Conservation (phyloP, 2,113 vertebrate species). For the Pterocles burchelli region DNA sequence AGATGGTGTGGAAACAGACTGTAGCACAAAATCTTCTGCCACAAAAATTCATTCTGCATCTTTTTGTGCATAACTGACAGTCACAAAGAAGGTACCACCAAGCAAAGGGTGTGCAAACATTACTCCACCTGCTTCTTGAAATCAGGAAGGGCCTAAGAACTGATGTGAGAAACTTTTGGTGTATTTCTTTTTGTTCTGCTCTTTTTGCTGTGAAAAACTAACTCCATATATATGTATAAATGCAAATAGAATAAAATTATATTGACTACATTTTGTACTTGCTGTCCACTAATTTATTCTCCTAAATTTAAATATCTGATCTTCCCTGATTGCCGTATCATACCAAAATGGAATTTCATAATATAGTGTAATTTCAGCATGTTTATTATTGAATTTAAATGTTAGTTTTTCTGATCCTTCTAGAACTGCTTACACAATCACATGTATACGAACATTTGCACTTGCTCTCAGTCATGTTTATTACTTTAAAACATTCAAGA, state of each 20-base stretch:
- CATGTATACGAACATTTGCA: not conserved
- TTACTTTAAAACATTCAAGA: not conserved
- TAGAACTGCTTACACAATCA: not conserved
- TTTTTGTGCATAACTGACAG: not conserved
- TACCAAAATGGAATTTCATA: not conserved
- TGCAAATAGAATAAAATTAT: not conserved
- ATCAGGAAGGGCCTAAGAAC: not conserved
- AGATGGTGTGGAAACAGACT: not conserved
- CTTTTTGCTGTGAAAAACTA: not conserved
- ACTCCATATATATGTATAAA: not conserved
- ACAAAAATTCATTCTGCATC: not conserved
- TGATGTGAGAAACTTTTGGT: not conserved
- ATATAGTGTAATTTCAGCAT: not conserved
- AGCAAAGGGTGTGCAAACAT: not conserved
- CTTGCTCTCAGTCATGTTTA: not conserved
- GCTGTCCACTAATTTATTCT: not conserved
- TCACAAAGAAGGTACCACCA: not conserved
- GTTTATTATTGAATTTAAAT: not conserved
- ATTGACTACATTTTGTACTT: not conserved
- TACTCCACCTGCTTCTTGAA: not conserved
- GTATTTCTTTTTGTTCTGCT: not conserved
- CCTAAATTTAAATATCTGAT: not conserved
- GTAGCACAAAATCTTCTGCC: not conserved
- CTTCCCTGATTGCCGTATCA: not conserved
- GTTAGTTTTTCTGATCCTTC: not conserved